Base-by-base conservation (phyloP, 2,797 vertebrate species). In the Galagoides demidoff region DNA sequence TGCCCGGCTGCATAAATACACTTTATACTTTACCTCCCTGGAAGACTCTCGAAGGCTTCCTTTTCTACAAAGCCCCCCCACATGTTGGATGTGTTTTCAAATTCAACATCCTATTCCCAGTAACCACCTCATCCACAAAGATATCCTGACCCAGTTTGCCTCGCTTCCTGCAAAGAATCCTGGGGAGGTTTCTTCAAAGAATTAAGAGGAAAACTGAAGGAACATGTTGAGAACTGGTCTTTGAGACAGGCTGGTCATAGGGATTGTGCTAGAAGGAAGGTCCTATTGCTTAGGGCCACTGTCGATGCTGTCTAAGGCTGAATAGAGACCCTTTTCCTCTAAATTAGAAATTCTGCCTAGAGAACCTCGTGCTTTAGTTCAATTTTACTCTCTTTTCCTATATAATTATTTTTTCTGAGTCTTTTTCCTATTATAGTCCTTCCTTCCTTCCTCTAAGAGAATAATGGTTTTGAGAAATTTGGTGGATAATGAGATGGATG, bases 391-490 rank as follows among this genome's bases (percentile, higher is more conserved):
- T 94, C 49, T 90, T 81, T 52, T 64, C 39, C 13, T 78, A 11
- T 20, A 12, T 23, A 43, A 9, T 81, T 85, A 1, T 79, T 83
- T 77, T 89, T 81, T 13, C 71, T 68, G 27, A 84, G 73, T 6
- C 29, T 39, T 89, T 90, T 39, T 27, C 22, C 64, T 64, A 76
- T 59, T 27, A 34, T 73, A 68, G 25, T 66, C 31, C 31, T 95
- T 89, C 76, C 90, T 94, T 66, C 31, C 31, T 95, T 89, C 76
- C 90, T 94, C 49, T 61, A 86, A 94, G 86, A 66, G 79, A 86
- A 68, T 6, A 86, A 78, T 37, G 20, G 9, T 63, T 78, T 92
- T 77, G 20, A 9, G 71, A 79, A 55, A 45, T 85, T 83, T 89
- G 76, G 57, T 77, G 73, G 61, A 70, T 64, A 70, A 74, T 31